Percentiles rank a stretch among this genome's conserved stretches.
phyloP scores from a whole-genome alignment of 2,888 invertebrate genomes.

The Nephrotoma flavescens region DNA sequence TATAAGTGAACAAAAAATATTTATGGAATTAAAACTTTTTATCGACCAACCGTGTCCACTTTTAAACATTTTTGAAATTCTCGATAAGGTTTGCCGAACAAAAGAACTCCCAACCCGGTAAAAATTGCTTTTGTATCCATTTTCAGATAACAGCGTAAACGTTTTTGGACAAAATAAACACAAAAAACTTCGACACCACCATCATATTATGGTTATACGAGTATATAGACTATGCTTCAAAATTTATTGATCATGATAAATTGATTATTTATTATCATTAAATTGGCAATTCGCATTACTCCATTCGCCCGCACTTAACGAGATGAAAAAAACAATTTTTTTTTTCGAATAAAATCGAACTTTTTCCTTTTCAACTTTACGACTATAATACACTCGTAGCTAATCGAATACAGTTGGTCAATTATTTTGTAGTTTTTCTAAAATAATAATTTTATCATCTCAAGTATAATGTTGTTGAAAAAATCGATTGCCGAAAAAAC shows the following conservation, averaged over 20 bases:
- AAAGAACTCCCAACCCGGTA: too few species aligned
- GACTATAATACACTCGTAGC: not conserved
- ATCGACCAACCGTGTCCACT: too few species aligned
- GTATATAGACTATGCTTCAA: not conserved
- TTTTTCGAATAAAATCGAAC: not conserved
- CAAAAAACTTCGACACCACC: not conserved
- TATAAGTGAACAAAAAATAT: too few species aligned
- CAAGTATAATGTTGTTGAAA: not conserved
- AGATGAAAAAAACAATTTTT: not conserved
- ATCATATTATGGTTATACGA: not conserved
- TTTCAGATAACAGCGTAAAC: not conserved
- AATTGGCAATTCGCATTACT: not conserved
- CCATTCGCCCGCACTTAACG: not conserved
- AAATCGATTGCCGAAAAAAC: not conserved
- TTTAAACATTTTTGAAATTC: too few species aligned
- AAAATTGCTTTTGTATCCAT: not conserved
- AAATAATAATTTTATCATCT: not conserved
- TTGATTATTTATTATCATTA: not conserved
- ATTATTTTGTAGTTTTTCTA: not conserved
- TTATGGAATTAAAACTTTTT: too few species aligned
- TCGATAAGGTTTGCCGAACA: too few species aligned
- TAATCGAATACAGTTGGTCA: not conserved
- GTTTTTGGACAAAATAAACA: not conserved
- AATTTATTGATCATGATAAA: not conserved
- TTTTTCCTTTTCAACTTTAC: not conserved